phyloP scores from a whole-genome alignment of 2,113 vertebrate species.

The Callipepla squamata region DNA sequence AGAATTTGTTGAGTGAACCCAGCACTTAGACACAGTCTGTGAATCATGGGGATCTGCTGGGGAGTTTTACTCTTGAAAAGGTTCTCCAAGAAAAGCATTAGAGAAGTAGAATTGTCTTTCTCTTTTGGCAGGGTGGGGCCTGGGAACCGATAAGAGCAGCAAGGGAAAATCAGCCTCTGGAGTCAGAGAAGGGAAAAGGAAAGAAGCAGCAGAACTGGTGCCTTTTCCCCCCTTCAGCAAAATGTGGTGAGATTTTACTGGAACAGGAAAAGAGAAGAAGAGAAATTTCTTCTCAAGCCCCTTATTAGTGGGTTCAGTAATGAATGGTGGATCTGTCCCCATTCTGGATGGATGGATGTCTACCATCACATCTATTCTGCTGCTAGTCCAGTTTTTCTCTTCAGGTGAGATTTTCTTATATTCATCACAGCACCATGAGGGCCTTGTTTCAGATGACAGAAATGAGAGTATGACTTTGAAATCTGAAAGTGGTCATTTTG shows the following conservation, averaged over 20 bases:
- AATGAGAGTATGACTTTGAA: background rate
- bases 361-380: background rate
- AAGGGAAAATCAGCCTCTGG: background rate
- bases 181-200: constrained; percentile 36
- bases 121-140: background rate
- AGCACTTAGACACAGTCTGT: background rate
- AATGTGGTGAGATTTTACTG: rapidly evolving
- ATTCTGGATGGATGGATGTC: background rate
- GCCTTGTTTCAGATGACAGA: background rate
- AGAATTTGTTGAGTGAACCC: background rate
- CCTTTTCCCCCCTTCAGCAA: background rate
- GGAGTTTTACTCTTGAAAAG: background rate
- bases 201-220: background rate
- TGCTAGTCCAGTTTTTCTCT: background rate
- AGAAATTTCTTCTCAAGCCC: background rate
- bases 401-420: background rate
- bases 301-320: background rate
- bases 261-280: background rate
- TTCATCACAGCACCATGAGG: background rate
- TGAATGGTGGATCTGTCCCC: background rate
- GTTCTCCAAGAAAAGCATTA: background rate
- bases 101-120: background rate
- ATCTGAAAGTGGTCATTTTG: background rate
- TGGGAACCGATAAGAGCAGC: constrained; percentile 33
- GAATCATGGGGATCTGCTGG: background rate